These are phyloP conservation scores for Gryllus bimaculatus DNA, from an alignment of 1,140 invertebrate genomes.

Conservation along the genomic window DNA sequence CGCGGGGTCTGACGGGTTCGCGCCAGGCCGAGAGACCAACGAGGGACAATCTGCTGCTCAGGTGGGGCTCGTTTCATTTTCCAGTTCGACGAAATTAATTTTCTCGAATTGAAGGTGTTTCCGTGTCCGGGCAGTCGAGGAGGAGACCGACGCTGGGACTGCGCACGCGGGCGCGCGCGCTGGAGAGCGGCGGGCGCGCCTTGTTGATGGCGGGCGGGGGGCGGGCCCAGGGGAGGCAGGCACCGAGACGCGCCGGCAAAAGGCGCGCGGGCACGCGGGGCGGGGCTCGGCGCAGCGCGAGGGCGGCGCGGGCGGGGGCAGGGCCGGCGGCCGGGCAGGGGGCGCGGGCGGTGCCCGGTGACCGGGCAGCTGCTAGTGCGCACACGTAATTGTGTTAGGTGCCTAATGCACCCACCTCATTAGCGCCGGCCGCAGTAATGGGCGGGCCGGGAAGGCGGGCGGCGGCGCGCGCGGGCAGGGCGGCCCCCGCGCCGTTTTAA, in stretches of 20 bases:
- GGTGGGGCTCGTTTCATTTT: not conserved
- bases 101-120: not conserved
- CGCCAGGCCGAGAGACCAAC: not conserved
- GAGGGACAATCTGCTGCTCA: not conserved
- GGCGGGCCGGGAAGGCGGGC: not conserved
- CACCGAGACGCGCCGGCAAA: not conserved
- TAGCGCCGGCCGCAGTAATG: not conserved
- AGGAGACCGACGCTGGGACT: not conserved
- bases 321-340: no score
- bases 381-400: not conserved
- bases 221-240: no score
- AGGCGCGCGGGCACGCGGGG: no score
- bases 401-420: not conserved
- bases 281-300: not conserved
- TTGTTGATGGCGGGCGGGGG: no score
- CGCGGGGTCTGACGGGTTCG: not conserved
- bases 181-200: not conserved
- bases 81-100: not conserved
- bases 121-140: not conserved
- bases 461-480: not conserved
- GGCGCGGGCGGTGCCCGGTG: no score
- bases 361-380: not conserved
- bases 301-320: no score
- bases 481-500: not conserved
- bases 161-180: no score